Conservation (phyloP, 2,888 invertebrate species). For the Rhamphomyia laevipes region DNA sequence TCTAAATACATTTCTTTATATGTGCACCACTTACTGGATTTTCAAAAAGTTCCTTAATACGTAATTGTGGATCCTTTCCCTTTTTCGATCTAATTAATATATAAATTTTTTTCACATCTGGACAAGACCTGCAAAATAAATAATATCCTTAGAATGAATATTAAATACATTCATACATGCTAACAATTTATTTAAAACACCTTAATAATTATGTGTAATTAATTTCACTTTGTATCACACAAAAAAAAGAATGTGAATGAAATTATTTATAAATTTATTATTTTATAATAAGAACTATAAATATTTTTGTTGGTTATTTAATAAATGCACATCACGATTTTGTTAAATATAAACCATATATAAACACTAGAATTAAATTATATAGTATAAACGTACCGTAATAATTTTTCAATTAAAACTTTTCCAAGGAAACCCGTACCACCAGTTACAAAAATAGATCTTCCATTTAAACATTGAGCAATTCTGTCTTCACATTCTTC, state of each 20-base stretch:
- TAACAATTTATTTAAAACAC: background rate
- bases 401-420: conserved; percentile 36
- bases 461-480: conserved; percentile 30
- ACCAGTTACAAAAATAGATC: conserved; percentile 34
- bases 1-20: background rate
- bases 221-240: background rate
- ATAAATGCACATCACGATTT: no score
- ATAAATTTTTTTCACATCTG: conserved; percentile 65
- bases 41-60: conserved; percentile 68
- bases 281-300: background rate
- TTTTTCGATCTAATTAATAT: conserved; percentile 74
- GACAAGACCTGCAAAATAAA: conserved; percentile 47
- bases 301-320: background rate
- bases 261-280: background rate
- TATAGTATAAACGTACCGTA: conserved; percentile 26
- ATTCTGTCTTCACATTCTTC: conserved; percentile 31
- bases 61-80: conserved; percentile 63
- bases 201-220: background rate
- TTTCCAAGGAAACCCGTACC: conserved; percentile 39
- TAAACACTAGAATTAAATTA: no score
- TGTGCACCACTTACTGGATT: conserved; percentile 54
- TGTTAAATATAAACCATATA: no score
- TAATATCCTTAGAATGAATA: conserved; percentile 7
- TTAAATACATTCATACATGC: conserved; percentile 6
- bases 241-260: background rate